Evolutionary conservation across 1,140 invertebrate species (phyloP).

Genomic region (Drosophila tristis): DNA sequence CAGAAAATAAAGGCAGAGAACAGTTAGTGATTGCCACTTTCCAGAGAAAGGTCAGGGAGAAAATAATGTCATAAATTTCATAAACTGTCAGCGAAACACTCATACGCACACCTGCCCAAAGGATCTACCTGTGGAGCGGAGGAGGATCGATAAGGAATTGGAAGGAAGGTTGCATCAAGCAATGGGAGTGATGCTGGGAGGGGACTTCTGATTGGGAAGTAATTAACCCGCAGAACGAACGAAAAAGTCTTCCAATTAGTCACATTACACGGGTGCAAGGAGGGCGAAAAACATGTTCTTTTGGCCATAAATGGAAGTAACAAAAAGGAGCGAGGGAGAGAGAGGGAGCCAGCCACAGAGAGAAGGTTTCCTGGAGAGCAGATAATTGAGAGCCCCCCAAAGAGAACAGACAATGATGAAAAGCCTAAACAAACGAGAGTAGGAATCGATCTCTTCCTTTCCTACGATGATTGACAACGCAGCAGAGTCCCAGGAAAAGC

Average conservation of each 20-base stretch:
- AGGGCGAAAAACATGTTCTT: conserved; percentile 16
- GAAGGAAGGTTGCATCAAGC: too few species aligned
- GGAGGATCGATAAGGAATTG: conserved; percentile 11
- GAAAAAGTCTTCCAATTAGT: conserved; percentile 31
- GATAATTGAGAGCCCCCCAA: conserved; percentile 25
- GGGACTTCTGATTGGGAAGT: conserved; percentile 33
- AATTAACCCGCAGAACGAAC: conserved; percentile 23
- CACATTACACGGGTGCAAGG: conserved; percentile 18
- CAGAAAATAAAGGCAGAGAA: background rate
- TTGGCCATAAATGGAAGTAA: conserved; percentile 19
- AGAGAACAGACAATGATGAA: background rate
- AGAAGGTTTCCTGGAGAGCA: conserved; percentile 20
- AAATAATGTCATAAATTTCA: conserved; percentile 48
- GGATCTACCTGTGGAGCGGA: conserved; percentile 19
- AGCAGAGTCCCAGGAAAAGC: background rate
- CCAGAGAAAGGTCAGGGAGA: conserved; percentile 30
- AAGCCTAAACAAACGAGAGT: background rate
- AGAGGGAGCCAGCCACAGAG: background rate
- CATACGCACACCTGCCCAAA: conserved; percentile 22
- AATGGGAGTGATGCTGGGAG: conserved; percentile 1
- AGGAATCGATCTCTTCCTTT: background rate
- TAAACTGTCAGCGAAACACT: conserved; percentile 23
- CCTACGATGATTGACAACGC: conserved; percentile 22
- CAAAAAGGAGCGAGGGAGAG: background rate
- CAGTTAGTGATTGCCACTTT: conserved; percentile 25